Conservation (phyloP, 2,888 invertebrate genomes). For the Netelia virgata region DNA sequence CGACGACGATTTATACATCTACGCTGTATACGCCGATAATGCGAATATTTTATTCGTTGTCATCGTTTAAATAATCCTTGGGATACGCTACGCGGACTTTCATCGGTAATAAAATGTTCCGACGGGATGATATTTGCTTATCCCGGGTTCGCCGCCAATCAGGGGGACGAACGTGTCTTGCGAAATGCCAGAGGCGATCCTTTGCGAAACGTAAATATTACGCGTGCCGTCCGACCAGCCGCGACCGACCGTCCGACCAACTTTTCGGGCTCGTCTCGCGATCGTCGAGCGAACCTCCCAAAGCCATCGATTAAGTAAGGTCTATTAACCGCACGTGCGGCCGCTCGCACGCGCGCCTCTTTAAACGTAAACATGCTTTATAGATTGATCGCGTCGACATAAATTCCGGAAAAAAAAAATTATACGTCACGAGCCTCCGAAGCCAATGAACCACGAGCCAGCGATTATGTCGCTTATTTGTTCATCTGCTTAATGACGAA, state of each 20-base stretch:
- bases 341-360: too few relatives aligned
- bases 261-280: neutral
- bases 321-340: too few relatives aligned
- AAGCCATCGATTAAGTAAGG: too few relatives aligned
- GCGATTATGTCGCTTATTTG: neutral
- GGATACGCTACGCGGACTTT: conserved; percentile 30
- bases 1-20: conserved; percentile 15
- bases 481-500: neutral
- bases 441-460: neutral
- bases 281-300: too few relatives aligned
- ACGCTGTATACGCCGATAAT: neutral
- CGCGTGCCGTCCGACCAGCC: too few relatives aligned
- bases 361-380: too few relatives aligned
- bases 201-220: neutral
- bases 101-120: conserved; percentile 20
- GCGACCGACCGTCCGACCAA: neutral
- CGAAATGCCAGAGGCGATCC: neutral
- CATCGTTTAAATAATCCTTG: conserved; percentile 44
- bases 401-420: neutral
- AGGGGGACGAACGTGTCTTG: neutral
- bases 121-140: conserved; percentile 13
- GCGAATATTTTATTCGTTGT: conserved; percentile 45
- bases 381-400: too few relatives aligned
- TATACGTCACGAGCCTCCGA: neutral
- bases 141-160: neutral